Percentiles rank a stretch among this genome's conserved stretches.
These are phyloP conservation scores for Prinia subflava DNA, from an alignment of 2,113 vertebrate genomes.

Conservation along the genomic window DNA sequence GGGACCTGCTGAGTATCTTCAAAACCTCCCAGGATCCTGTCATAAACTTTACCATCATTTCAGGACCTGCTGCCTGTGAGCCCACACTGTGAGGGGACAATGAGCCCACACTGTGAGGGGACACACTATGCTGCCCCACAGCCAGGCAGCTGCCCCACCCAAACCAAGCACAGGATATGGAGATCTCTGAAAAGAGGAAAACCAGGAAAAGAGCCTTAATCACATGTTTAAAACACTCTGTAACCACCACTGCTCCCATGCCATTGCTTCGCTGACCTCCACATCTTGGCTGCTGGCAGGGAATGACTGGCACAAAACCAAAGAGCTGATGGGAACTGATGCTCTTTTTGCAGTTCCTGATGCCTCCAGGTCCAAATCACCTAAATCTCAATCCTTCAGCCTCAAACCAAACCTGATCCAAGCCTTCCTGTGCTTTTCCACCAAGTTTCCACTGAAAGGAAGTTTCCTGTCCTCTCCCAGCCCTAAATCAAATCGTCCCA, in stretches of 20 bases:
- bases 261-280: background rate
- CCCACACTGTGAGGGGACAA: background rate
- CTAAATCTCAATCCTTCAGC: background rate
- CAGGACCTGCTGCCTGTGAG: background rate
- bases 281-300: background rate
- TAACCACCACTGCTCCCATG: background rate
- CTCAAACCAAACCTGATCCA: background rate
- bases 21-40: background rate
- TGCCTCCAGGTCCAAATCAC: background rate
- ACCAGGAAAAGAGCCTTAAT: background rate
- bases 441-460: background rate
- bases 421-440: background rate
- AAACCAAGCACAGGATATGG: background rate
- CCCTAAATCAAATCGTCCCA: background rate
- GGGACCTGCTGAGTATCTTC: background rate
- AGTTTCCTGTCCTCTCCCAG: background rate
- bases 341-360: background rate
- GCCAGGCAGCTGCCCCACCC: background rate
- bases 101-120: background rate
- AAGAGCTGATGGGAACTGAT: background rate
- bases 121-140: background rate
- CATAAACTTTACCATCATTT: background rate
- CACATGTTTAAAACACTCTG: background rate
- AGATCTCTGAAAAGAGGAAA: background rate
- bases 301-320: background rate